phyloP scores from a whole-genome alignment of 1,140 invertebrate species.

The Eulimnadia texana region DNA sequence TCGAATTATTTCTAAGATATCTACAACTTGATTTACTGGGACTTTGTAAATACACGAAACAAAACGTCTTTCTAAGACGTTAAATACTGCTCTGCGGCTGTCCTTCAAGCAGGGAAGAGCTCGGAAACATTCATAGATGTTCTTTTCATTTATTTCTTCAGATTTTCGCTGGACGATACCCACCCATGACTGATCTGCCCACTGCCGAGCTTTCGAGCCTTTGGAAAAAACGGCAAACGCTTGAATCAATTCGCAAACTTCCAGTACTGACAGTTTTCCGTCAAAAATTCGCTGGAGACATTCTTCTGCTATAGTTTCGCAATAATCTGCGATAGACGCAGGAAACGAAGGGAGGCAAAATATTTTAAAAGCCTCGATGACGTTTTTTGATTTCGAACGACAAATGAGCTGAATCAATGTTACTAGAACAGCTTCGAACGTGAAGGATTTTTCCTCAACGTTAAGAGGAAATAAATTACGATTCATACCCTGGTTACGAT shows the following conservation, averaged over 20 bases:
- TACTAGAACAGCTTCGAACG: slow-evolving; percentile 30
- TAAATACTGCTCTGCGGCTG: slow-evolving; percentile 43
- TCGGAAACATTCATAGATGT: slow-evolving; percentile 41
- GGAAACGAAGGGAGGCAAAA: slow-evolving; percentile 30
- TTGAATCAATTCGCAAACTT: slow-evolving; percentile 41
- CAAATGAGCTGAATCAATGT: slow-evolving; percentile 33
- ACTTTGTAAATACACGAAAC: slow-evolving; percentile 41
- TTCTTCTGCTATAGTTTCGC: slow-evolving; percentile 42
- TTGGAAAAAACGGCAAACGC: slow-evolving; percentile 30
- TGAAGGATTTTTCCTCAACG: slow-evolving; percentile 26
- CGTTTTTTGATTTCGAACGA: slow-evolving; percentile 24
- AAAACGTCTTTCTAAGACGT: slow-evolving; percentile 44
- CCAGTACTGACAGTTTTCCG: slow-evolving; percentile 40
- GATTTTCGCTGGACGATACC: slow-evolving; percentile 40
- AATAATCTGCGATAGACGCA: slow-evolving; percentile 33
- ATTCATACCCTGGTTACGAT: slow-evolving; percentile 20
- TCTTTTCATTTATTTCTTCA: slow-evolving; percentile 34
- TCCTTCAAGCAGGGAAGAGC: slow-evolving; percentile 40
- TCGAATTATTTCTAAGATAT: slow-evolving; percentile 35
- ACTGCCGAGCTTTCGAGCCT: slow-evolving; percentile 32
- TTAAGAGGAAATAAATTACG: slow-evolving; percentile 15
- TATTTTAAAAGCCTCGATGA: slow-evolving; percentile 32
- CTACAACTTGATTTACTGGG: slow-evolving; percentile 35
- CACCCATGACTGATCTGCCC: slow-evolving; percentile 50
- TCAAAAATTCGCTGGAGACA: slow-evolving; percentile 42